A percentile compares a stretch with the other conserved stretches of the same genome.
Evolutionary conservation across 1,140 invertebrate genomes (phyloP).

Genomic region (Episyrphus balteatus): DNA sequence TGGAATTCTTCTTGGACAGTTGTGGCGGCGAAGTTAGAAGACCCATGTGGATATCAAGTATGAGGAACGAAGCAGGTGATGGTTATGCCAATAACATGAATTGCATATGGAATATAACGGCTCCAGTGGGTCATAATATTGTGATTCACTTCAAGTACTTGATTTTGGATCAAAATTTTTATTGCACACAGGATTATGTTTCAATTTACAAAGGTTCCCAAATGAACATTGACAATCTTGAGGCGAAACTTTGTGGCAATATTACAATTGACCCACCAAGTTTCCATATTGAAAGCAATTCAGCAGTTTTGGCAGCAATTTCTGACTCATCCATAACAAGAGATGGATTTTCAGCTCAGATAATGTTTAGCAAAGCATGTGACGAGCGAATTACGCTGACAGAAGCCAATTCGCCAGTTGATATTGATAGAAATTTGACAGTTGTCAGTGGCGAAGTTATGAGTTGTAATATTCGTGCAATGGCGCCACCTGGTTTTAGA

Average conservation of each 20-base stretch:
- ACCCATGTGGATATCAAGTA: constrained; percentile 34
- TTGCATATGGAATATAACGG: constrained; percentile 69
- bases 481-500: constrained; percentile 26
- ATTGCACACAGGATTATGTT: constrained; percentile 44
- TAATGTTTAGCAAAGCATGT: constrained; percentile 52
- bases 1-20: constrained; percentile 37
- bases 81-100: constrained; percentile 38
- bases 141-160: constrained; percentile 51
- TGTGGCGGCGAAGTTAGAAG: constrained; percentile 43
- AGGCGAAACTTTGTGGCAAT: constrained; percentile 52
- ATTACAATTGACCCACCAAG: constrained; percentile 39
- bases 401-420: constrained; percentile 12
- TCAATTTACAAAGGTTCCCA: constrained; percentile 46
- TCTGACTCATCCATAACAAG: constrained; percentile 36
- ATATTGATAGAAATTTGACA: constrained; percentile 16
- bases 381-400: constrained; percentile 20
- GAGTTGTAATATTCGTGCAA: constrained; percentile 40
- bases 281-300: constrained; percentile 45
- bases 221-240: constrained; percentile 29
- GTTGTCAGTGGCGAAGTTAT: constrained; percentile 34
- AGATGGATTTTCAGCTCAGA: constrained; percentile 46
- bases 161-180: constrained; percentile 36
- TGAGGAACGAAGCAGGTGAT: constrained; percentile 3
- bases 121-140: constrained; percentile 54
- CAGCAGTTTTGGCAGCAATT: constrained; percentile 45